Evolutionary conservation across 2,888 invertebrate species (phyloP).

Genomic region (Lepidocyrtinus sp.): DNA sequence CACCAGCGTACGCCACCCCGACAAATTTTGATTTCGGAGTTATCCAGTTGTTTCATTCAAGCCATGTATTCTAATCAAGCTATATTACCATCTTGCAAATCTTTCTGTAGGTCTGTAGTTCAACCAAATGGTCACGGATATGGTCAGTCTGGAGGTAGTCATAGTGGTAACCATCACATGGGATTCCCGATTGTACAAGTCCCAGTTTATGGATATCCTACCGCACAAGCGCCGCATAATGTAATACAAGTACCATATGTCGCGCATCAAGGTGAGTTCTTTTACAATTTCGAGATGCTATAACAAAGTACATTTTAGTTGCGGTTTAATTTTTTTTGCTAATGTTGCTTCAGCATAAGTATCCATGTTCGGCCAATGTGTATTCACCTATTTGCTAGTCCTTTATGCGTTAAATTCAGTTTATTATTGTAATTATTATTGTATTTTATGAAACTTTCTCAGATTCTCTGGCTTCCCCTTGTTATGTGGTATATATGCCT

Average conservation of each 20-base stretch:
- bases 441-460: too few relatives aligned
- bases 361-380: too few relatives aligned
- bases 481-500: too few relatives aligned
- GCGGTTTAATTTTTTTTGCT: too few relatives aligned
- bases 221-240: constrained; percentile 34
- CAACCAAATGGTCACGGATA: constrained; percentile 67
- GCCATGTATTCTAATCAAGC: background rate
- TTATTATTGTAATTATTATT: too few relatives aligned
- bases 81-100: too few relatives aligned
- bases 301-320: too few relatives aligned
- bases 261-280: constrained; percentile 65
- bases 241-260: constrained; percentile 54
- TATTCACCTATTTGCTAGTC: too few relatives aligned
- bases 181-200: constrained; percentile 52
- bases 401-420: too few relatives aligned
- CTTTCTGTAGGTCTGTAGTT: constrained; percentile 60
- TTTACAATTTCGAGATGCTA: too few relatives aligned
- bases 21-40: background rate
- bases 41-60: background rate
- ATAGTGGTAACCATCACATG: constrained; percentile 49
- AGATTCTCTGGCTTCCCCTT: too few relatives aligned
- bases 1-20: constrained; percentile 56
- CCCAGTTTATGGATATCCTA: constrained; percentile 58
- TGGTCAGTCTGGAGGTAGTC: constrained; percentile 62
- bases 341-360: too few relatives aligned